Base-by-base conservation (phyloP, 2,888 invertebrate genomes). In the Polietes domitor region DNA sequence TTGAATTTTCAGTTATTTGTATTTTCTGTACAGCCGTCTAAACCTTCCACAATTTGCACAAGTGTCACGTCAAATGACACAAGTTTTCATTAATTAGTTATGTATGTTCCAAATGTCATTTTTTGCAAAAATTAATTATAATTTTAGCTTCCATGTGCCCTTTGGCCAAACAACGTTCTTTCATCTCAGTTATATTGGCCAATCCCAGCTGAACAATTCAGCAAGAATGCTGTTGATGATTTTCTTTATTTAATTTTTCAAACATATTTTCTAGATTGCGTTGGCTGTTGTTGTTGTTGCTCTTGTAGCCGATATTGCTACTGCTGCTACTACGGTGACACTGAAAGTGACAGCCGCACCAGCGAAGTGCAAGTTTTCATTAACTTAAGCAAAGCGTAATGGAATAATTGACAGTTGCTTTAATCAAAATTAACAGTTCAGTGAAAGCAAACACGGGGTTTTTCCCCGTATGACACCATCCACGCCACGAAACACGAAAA, bases 401-500 rank as follows among this genome's bases (percentile, higher is more conserved):
- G 21, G 43, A 80, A 41, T 63, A 65, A 80, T 76, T 63, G 76
- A 65, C 80, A 76, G 76, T 41, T 53, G 63, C 32, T 32, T 72
- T 71, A 53, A 80, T 19, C 15, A 19, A 19, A 63, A 53, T 17
- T 26, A 32, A 53, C 63, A 76, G 61, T 10, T 71, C 21, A 32
- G 19, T 53, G 21, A 17, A n/a, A 26, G 15, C 24, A 21, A 53
- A 58, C 58, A 26, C 58, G 15, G 47, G 9, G 17, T 19, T 63
- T 61, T 26, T 47, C 12, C 74, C 2, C 63, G 47, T 32, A 79
- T 55, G 53, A 47, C 74, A 47, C n/a, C n/a, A n/a, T n/a, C n/a
- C n/a, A n/a, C n/a, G n/a, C n/a, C n/a, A 65, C 53, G 47, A 70
- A 47, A n/a, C 15, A 10, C 6, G 15, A 41, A 41, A n/a, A n/a